Evolutionary conservation across 2,797 vertebrate species (phyloP).

Genomic region (Centroberyx gerrardi): DNA sequence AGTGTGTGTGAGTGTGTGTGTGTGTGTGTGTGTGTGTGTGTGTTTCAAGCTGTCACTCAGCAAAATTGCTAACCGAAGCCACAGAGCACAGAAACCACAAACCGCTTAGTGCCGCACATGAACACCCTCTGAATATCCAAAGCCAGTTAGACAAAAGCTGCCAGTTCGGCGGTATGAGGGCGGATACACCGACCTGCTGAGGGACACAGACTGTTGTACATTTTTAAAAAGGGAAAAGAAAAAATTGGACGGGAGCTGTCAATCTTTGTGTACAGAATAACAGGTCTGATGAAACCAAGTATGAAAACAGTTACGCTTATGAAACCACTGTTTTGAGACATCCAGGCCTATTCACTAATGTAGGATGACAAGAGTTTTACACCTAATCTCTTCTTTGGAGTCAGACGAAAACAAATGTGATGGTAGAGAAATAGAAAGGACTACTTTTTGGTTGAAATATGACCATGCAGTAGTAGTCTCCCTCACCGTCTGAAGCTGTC

Average conservation of each 20-base stretch:
- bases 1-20: background rate
- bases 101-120: conserved; percentile 27
- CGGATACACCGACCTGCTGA: background rate
- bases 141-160: conserved; percentile 14
- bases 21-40: background rate
- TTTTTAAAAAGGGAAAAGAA: background rate
- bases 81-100: conserved; percentile 36
- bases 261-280: background rate
- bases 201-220: background rate
- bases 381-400: too few species aligned
- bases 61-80: conserved; percentile 22
- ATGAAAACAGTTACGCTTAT: background rate
- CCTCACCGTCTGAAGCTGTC: conserved; percentile 90
- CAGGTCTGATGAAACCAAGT: background rate
- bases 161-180: conserved; percentile 4
- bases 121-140: background rate
- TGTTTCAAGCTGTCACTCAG: conserved; percentile 36
- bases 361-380: background rate
- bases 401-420: background rate
- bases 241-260: background rate
- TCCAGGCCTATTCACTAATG: background rate
- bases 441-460: background rate
- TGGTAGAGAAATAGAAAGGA: background rate
- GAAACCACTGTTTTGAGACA: background rate
- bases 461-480: background rate